phyloP scores from a whole-genome alignment of 2,888 invertebrate genomes.

The Cephus pulcher region DNA sequence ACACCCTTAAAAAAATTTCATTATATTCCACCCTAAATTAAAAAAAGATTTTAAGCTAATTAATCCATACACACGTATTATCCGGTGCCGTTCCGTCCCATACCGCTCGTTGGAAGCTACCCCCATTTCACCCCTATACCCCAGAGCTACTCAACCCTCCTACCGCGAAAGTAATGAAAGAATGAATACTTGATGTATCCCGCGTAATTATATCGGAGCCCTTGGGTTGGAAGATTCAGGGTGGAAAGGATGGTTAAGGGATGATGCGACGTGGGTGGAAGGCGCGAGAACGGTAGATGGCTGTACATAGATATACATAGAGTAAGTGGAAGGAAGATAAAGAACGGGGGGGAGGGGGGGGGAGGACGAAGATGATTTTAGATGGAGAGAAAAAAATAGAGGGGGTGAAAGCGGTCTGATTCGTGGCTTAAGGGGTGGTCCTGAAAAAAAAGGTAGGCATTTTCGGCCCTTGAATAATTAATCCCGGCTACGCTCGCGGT shows the following conservation, averaged over 20 bases:
- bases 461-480: constrained; percentile 49
- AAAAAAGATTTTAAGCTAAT: constrained; percentile 22
- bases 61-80: constrained; percentile 2
- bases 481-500: constrained; percentile 36
- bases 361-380: not conserved
- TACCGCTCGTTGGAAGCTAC: not conserved
- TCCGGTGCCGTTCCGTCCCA: not conserved
- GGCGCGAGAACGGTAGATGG: too few species aligned
- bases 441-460: constrained; percentile 39
- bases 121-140: not conserved
- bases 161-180: constrained; percentile 50
- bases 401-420: constrained; percentile 35
- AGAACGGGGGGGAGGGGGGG: not conserved
- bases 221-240: constrained; percentile 12
- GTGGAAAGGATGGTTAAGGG: too few species aligned
- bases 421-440: constrained; percentile 27
- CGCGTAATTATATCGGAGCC: constrained; percentile 50
- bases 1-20: too few species aligned
- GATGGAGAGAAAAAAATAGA: constrained; percentile 23
- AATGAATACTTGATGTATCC: constrained; percentile 55
- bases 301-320: too few species aligned
- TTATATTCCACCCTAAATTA: not conserved
- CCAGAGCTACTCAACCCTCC: constrained; percentile 20
- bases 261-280: too few species aligned
- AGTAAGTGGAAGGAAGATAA: not conserved